Evolutionary conservation across 1,140 invertebrate genomes (phyloP), one percentile per base, ranked within the genome.

Genomic region (Littorina saxatilis): DNA sequence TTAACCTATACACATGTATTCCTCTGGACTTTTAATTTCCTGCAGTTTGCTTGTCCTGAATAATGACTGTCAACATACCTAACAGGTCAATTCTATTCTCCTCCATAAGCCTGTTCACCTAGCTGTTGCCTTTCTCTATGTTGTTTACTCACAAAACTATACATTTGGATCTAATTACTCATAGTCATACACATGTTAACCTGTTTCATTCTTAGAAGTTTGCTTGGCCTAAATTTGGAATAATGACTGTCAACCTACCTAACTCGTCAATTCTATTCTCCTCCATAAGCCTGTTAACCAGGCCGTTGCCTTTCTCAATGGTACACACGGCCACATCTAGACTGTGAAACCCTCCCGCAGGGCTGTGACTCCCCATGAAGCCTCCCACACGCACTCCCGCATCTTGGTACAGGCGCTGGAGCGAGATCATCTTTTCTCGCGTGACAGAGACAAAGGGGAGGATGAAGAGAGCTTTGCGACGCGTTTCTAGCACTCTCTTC

Each of bases 381-480:
- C 98, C 98, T 92, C 97, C 97, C 13, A 99, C 97, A 87, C 96
- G 93, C 32, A 99, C 94, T 32, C 97, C 97, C 91, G 95, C 95
- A 74, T 95, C 94, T 40, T 95, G 95, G 83, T 98, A 95, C 83
- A 99, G 93, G 88, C 96, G 95, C 95, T 98, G 93, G 82, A 97
- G 93, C 87, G 98, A 97, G 90, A 96, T 95, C 95, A 98, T 97
- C 93, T 99, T 99, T 91, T 99, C 98, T 88, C 97, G 94, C 0
- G 98, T 97, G 68, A 99, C 96, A 17, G 98, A 99, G 0, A 99
- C 96, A 94, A 99, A 99, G 4, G 98, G 99, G 80, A 99, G 92
- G 86, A 99, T 98, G 84, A 99, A 95, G 20, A 99, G 94, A 0
- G 96, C 98, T 93, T 99, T 99, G 86, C 97, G 98, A 55, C 95